Base-by-base conservation (phyloP, 2,113 vertebrate species). In the Aegithalos caudatus region DNA sequence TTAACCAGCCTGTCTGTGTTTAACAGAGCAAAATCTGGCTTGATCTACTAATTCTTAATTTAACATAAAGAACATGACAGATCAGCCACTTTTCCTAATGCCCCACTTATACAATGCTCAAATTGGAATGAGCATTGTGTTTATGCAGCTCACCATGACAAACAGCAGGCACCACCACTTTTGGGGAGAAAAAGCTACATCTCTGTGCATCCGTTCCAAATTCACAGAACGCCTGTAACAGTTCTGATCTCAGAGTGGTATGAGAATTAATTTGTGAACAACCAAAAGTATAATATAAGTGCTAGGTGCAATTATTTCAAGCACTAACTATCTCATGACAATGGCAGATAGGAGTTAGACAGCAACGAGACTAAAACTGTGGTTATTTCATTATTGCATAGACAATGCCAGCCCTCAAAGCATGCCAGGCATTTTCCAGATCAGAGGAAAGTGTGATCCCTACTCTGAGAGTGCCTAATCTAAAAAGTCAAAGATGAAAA, bases 401-500 rank as follows among this genome's bases (percentile, higher is more conserved):
- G 96, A 89, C 94, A 93, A 93, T 81, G 69, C 54, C 38, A 28
- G 60, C 47, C 60, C 86, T 86, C 88, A 71, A 88, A 96, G 84
- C 25, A 86, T 82, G 93, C 82, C 56, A 94, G 80, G 94, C 92
- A 86, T 94, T 91, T 87, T 92, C 91, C 93, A 95, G 88, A 96
- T 92, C 94, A 96, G 92, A 92, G 90, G 92, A 81, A 92, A 96
- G 89, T 23, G 64, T 82, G 90, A 93, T 92, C 93, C 94, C 76
- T 96, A 35, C 72, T 92, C 79, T 51, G 72, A 90, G 76, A 94
- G 51, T 7, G 76, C 56, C 90, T 94, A 93, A 95, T 95, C 90
- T 93, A 96, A 95, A 92, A 88, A 96, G 90, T 95, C 90, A 94
- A 86, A 94, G 94, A 96, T 95, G 92, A 95, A 96, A 94, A 93